Conservation (phyloP, 2,113 vertebrate genomes). For the Lota lota region DNA sequence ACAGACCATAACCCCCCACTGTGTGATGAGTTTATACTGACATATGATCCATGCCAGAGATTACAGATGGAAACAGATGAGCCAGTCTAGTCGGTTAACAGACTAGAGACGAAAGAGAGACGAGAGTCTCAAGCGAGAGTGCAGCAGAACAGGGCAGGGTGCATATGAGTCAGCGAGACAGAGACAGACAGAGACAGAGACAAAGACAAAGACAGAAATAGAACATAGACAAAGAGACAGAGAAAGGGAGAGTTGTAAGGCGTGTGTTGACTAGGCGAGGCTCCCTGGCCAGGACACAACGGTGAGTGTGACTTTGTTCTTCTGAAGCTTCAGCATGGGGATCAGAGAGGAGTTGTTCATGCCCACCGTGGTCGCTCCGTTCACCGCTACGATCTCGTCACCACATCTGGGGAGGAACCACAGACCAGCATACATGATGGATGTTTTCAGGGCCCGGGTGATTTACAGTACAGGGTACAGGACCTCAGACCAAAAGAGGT, state of each 20-base stretch:
- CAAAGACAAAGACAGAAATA: too few species aligned
- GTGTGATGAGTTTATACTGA: not conserved
- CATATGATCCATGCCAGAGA: too few species aligned
- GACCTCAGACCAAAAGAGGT: too few species aligned
- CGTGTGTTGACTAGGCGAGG: conserved; percentile 67
- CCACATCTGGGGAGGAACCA: conserved; percentile 77
- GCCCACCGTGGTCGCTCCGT: conserved; percentile 82
- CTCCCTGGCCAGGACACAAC: conserved; percentile 93
- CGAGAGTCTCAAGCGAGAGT: too few species aligned
- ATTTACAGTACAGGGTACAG: not conserved
- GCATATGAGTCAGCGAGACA: not conserved
- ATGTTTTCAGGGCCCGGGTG: not conserved
- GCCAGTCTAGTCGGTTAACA: too few species aligned
- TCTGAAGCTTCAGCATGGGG: conserved; percentile 91
- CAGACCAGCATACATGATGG: not conserved
- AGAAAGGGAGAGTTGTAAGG: not conserved
- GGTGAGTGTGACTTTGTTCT: conserved; percentile 85
- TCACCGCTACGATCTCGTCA: conserved; percentile 92
- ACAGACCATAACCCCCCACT: not conserved
- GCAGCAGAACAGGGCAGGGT: too few species aligned
- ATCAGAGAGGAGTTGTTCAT: conserved; percentile 92
- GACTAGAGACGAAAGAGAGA: too few species aligned
- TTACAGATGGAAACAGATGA: too few species aligned
- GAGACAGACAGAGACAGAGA: too few species aligned
- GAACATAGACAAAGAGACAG: not conserved